Evolutionary conservation across 1,140 invertebrate species (phyloP), one percentile per base, ranked within the genome.

Genomic region (Asbolus verrucosus): DNA sequence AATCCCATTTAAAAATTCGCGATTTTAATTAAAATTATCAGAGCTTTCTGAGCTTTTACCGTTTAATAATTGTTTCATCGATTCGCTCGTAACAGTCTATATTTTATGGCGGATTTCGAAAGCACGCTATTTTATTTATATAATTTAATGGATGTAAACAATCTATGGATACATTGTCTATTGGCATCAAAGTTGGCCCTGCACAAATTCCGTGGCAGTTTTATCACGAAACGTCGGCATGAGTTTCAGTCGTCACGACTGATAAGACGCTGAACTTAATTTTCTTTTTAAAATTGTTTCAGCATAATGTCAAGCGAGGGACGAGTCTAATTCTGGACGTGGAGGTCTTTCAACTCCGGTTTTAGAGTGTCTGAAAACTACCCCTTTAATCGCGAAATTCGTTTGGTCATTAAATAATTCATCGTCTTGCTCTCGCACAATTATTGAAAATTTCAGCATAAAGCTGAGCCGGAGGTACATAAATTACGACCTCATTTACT

Each of bases 21-120:
- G 11, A 27, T 54, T 54, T 54, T 54, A 54, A 54, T 54, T 54
- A 54, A 54, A 54, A 54, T 54, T 54, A 27, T 19, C 46, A 13
- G 18, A 54, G 46, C 46, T 24, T 19, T 46, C 41, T 21, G 19
- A 27, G 21, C 19, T 27, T 27, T 8, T 14, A 6, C 1, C 21
- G 21, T 54, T 24, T 24, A 54, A 54, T 54, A 24, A 54, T 54
- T 54, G 46, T 13, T 11, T 13, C n/a, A 54, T 27, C 46, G 41
- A 46, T 46, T 46, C 6, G 16, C 14, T 46, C 41, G n/a, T 14
- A 46, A 46, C 9, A 14, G 41, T 46, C n/a, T 19, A 19, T 46
- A 18, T 46, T 16, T 6, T 46, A n/a, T n/a, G n/a, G 18, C 16
- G 9, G 18, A 46, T 18, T 46, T 19, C 19, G 1, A 4, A 46